Base-by-base conservation (phyloP, 2,888 invertebrate genomes). In the Mythimna pallens region DNA sequence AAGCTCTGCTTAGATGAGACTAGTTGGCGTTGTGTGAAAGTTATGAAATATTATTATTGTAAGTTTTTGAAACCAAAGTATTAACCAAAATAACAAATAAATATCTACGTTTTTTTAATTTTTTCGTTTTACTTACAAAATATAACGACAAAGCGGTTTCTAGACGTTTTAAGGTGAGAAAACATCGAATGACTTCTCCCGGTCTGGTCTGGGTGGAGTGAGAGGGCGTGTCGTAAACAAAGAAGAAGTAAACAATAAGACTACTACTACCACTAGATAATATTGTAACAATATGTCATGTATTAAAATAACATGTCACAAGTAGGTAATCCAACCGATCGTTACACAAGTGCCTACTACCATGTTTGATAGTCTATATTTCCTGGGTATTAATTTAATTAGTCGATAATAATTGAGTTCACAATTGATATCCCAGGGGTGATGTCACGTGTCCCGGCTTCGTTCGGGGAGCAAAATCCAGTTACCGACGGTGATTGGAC, bases 401-500 rank as follows among this genome's bases (percentile, higher is more conserved):
- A 91, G 86, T 85, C 84, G 84, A 86, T 83, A 88, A 90, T 93
- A 90, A 91, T 89, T 85, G 89, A 88, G 89, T 91, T 90, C 86
- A 84, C 86, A 87, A 88, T 89, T 88, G 87, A 89, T 88, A 89
- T 89, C 92, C 90, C 89, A 47, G 67, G 91, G 91, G 91, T 86
- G 88, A 90, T 82, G 88, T 90, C 91, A 91, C 91, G 88, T 88
- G 89, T 89, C 88, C 85, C 87, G 82, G 71, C 88, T 85, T 87
- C 90, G 90, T 89, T 89, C 87, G 88, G 88, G 89, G 89, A 88
- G 90, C 88, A 85, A 89, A 94, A 94, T 92, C 92, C 89, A 92
- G 93, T 95, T 94, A 94, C 89, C 90, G 89, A 88, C 89, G 90
- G 92, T 93, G 93, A 94, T 94, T 93, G 94, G 92, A 87, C 90